Conservation (phyloP, 2,113 vertebrate genomes). For the Leptobrachium leishanense region DNA sequence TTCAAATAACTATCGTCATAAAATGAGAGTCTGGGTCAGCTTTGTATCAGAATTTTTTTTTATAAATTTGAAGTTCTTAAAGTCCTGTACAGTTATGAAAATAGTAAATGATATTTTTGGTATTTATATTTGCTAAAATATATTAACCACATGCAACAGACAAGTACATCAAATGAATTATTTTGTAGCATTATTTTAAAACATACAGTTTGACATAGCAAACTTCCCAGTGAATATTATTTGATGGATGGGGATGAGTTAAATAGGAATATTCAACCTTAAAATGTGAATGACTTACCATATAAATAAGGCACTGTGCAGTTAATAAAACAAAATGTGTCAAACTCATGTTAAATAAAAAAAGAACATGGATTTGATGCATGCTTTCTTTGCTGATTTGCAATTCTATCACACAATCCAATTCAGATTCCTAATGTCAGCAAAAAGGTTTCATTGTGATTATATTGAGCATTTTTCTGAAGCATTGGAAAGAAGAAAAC, state of each 20-base stretch:
- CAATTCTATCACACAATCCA: constrained; percentile 10
- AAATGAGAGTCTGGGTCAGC: too few species aligned
- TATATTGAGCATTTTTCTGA: background rate
- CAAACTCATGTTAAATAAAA: constrained; percentile 10
- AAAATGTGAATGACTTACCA: constrained; percentile 34
- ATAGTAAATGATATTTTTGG: too few species aligned
- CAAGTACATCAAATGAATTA: background rate
- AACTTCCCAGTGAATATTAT: constrained; percentile 16
- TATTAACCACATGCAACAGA: too few species aligned
- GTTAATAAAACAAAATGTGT: constrained; percentile 32
- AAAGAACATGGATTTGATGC: background rate
- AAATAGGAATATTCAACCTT: constrained; percentile 14
- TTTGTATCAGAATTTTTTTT: too few species aligned
- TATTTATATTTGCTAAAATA: too few species aligned
- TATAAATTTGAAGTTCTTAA: too few species aligned
- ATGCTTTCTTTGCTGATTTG: constrained; percentile 3
- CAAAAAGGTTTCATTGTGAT: constrained; percentile 6
- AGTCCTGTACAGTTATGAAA: too few species aligned
- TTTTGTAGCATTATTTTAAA: constrained; percentile 20
- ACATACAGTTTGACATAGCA: constrained; percentile 19
- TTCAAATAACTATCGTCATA: too few species aligned
- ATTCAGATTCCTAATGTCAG: constrained; percentile 14
- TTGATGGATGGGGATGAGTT: constrained; percentile 13
- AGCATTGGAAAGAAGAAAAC: background rate
- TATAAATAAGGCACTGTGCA: constrained; percentile 24